Conservation (phyloP, 2,113 vertebrate species). For the Nesoenas mayeri region DNA sequence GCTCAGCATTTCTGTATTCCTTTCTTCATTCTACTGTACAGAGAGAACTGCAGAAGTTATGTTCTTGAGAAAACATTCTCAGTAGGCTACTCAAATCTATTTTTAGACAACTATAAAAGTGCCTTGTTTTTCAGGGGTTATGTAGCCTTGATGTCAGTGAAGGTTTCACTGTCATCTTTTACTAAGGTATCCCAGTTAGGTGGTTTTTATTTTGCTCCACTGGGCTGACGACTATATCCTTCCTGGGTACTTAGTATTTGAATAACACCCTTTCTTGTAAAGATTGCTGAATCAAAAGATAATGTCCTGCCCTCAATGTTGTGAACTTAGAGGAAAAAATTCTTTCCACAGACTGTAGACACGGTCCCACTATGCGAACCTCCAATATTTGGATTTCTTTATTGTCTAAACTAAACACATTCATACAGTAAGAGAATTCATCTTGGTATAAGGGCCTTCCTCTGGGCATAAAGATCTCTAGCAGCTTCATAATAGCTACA, state of each 20-base stretch:
- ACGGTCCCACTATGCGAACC: background rate
- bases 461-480: background rate
- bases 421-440: background rate
- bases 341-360: background rate
- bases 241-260: background rate
- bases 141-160: background rate
- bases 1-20: background rate
- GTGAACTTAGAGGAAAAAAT: background rate
- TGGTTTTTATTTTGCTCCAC: background rate
- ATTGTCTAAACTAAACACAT: background rate
- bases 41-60: background rate
- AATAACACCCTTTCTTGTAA: background rate
- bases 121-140: background rate
- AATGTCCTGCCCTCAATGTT: background rate
- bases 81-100: no score
- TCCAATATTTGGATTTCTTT: background rate
- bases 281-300: background rate
- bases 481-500: background rate
- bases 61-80: background rate
- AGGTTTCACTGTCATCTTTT: background rate
- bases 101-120: background rate
- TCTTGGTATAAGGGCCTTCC: background rate
- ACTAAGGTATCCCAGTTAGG: background rate
- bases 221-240: background rate
- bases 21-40: background rate